A percentile compares a stretch with the other conserved stretches of the same genome.
phyloP scores from a whole-genome alignment of 2,113 vertebrate species.

The Tragelaphus scriptus region DNA sequence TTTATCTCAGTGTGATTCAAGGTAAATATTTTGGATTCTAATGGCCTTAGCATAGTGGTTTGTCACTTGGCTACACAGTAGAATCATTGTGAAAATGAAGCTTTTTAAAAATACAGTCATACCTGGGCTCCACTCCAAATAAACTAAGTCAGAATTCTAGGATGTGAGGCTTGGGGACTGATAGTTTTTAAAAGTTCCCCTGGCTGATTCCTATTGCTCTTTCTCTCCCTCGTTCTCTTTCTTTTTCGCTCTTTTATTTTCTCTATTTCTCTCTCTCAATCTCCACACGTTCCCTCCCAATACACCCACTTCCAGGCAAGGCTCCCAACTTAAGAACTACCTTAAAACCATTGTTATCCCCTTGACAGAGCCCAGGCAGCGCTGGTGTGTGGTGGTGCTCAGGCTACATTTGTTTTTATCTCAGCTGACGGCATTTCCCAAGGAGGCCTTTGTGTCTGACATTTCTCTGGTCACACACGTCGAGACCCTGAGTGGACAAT shows the following conservation, averaged over 20 bases:
- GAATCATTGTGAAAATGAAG: background rate
- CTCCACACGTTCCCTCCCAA: background rate
- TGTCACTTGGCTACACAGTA: background rate
- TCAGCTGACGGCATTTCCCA: background rate
- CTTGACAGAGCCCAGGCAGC: background rate
- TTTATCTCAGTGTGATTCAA: background rate
- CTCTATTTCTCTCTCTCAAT: background rate
- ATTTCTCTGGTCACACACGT: background rate
- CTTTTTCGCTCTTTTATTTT: background rate
- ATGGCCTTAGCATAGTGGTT: background rate
- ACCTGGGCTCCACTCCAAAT: background rate
- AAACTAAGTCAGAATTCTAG: background rate
- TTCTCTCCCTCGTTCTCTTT: background rate
- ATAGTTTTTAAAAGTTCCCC: background rate
- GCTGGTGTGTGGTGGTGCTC: rapidly evolving
- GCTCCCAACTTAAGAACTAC: background rate
- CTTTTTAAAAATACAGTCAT: background rate
- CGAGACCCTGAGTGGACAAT: background rate
- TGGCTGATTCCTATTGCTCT: background rate
- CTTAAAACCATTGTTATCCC: background rate
- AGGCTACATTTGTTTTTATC: background rate
- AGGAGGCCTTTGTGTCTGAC: background rate
- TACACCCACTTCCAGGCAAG: background rate
- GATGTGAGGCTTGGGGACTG: background rate
- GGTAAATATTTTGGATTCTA: background rate